A percentile compares a stretch with the other conserved stretches of the same genome.
phyloP scores from a whole-genome alignment of 92 coral and sea anemone species.

The Bergia sp. region DNA sequence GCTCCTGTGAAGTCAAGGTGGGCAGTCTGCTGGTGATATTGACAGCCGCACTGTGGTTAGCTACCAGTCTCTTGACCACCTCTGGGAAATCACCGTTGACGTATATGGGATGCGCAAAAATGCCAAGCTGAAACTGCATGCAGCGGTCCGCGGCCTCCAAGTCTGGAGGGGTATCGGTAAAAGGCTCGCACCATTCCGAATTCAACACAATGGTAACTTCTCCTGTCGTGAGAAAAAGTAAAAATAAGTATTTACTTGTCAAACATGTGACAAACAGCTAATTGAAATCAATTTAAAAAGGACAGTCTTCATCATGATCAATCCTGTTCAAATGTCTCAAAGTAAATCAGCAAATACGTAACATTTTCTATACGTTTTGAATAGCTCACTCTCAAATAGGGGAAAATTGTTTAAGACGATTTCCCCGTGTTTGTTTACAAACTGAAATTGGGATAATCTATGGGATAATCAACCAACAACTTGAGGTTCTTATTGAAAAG shows the following conservation, averaged over 20 bases:
- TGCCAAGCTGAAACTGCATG: constrained; percentile 73
- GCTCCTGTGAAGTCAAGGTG: constrained; percentile 64
- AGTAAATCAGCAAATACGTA: no score
- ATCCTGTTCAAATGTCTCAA: no score
- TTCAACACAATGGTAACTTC: constrained; percentile 60
- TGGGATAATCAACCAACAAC: no score
- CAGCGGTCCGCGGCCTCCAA: constrained; percentile 69
- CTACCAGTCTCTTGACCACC: constrained; percentile 66
- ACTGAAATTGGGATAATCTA: not conserved
- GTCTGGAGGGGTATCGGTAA: constrained; percentile 47
- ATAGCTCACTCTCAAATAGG: no score
- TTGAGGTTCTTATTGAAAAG: no score
- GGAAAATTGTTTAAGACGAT: no score
- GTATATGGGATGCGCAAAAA: constrained; percentile 78
- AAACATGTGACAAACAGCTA: no score
- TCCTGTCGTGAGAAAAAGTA: constrained; percentile 27
- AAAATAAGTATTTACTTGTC: no score
- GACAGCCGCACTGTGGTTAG: constrained; percentile 63
- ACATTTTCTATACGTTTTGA: no score
- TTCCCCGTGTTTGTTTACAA: not conserved
- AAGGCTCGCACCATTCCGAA: constrained; percentile 74
- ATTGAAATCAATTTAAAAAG: no score
- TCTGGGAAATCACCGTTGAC: constrained; percentile 86
- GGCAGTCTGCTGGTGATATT: constrained; percentile 68
- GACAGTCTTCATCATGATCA: no score